Evolutionary conservation across 1,140 invertebrate genomes (phyloP), one percentile per base, ranked within the genome.

Genomic region (Magallana angulata): DNA sequence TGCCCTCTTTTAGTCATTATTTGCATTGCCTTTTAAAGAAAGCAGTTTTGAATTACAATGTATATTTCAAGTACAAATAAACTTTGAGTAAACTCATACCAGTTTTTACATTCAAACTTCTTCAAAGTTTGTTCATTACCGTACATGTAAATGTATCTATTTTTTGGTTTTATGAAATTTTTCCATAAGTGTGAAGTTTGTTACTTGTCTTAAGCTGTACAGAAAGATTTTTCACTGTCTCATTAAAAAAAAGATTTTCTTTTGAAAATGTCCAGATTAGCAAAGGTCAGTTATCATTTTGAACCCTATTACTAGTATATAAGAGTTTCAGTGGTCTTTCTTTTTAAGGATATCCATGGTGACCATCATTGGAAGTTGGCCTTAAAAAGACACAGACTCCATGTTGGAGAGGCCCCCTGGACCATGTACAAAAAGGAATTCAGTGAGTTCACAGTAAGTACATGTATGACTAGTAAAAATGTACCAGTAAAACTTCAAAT

Each of bases 351-450:
- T 87, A 88, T 85, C 18, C 88, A 89, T 81, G 91, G 90, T 24
- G 92, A 93, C 11, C 91, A 92, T 82, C 93, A 94, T 84, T 94
- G 94, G 94, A 94, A 94, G 86, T 83, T 94, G 36, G 89, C 90
- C 12, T 88, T 94, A 57, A 92, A 91, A 48, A 89, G 91, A 87
- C 91, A 91, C 64, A 86, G 90, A 57, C 85, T 92, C 1, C 94
- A 94, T 83, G 88, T 91, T 24, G 94, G 93, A 18, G 93, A 94
- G 84, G 89, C 91, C 8, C 92, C 92, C 30, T 94, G 94, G 94
- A 92, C 89, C 36, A 59, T 90, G 16, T 94, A 93, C 87, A 91
- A 91, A 80, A 80, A 91, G 9, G 91, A 94, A 57, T 84, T 94
- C 3, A 88, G 90, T 24, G 87, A 91, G 12, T 91, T 91, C 71